These are phyloP conservation scores for Tetragnatha montana DNA, from an alignment of 2,888 invertebrate species.

Conservation along the genomic window DNA sequence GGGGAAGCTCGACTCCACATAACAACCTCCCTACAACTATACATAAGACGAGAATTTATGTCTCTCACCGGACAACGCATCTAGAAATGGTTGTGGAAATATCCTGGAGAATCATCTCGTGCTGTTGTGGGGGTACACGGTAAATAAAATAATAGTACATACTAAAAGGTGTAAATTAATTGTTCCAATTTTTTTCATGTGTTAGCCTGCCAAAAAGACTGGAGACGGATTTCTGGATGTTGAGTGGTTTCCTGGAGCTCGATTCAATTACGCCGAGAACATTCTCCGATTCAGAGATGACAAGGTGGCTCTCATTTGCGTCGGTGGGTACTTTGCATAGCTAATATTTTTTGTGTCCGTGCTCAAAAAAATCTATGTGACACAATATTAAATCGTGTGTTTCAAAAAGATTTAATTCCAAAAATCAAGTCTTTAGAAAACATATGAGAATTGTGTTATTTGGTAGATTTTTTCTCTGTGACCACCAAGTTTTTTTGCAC, in stretches of 20 bases:
- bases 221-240: slow-evolving; percentile 54
- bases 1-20: too few species aligned
- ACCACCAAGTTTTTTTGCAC: too few species aligned
- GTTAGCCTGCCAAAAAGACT: slow-evolving; percentile 31
- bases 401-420: too few species aligned
- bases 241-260: slow-evolving; percentile 78
- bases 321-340: slow-evolving; percentile 34
- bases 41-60: neutral
- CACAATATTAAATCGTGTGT: too few species aligned
- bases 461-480: too few species aligned
- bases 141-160: neutral
- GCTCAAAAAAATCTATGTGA: too few species aligned
- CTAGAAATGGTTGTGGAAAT: neutral
- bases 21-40: too few species aligned
- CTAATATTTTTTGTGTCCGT: neutral
- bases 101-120: too few species aligned
- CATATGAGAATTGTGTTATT: too few species aligned
- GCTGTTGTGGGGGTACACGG: neutral
- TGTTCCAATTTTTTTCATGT: neutral
- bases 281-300: slow-evolving; percentile 77
- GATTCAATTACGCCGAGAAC: slow-evolving; percentile 79
- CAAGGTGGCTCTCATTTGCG: slow-evolving; percentile 76
- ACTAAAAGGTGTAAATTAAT: neutral
- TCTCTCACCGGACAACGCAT: neutral
- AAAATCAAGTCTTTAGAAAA: too few species aligned